Evolutionary conservation across 2,797 vertebrate genomes (phyloP).

Genomic region (Hydrocynus forskahlii): DNA sequence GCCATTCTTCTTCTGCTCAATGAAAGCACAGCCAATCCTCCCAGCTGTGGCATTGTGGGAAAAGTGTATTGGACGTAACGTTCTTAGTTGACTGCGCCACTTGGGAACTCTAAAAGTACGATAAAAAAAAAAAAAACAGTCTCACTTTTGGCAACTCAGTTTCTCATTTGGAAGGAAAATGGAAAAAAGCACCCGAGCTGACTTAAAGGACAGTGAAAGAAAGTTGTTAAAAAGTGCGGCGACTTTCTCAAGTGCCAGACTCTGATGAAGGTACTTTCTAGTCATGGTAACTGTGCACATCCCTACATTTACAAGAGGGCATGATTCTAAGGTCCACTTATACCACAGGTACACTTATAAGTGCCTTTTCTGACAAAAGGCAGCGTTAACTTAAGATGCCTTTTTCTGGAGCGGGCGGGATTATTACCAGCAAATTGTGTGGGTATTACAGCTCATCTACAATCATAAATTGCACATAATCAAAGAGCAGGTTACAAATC

Average conservation of each 20-base stretch:
- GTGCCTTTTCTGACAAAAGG: conserved; percentile 1
- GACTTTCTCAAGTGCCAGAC: not conserved
- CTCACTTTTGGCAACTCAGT: not conserved
- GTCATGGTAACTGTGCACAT: not conserved
- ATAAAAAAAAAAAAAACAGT: not conserved
- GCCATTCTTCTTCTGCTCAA: not conserved
- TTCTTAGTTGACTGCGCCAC: not conserved
- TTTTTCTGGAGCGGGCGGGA: not conserved
- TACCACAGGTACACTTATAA: not conserved
- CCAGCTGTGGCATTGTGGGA: not conserved
- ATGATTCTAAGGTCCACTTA: not conserved
- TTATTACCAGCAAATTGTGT: conserved; percentile 25
- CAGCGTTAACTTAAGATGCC: not conserved
- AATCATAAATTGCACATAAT: conserved; percentile 40
- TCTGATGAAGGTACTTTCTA: no score
- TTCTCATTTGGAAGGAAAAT: not conserved
- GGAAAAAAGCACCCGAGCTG: not conserved
- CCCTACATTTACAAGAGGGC: not conserved
- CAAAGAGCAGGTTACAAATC: conserved; percentile 24
- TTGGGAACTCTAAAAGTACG: not conserved
- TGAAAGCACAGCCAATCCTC: not conserved
- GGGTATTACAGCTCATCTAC: conserved; percentile 22
- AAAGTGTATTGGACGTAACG: not conserved
- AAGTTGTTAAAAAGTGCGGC: not conserved
- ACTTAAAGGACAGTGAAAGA: not conserved